Percentiles rank a stretch among this genome's conserved stretches.
phyloP scores from a whole-genome alignment of 2,113 vertebrate genomes.

The Recurvirostra avosetta region DNA sequence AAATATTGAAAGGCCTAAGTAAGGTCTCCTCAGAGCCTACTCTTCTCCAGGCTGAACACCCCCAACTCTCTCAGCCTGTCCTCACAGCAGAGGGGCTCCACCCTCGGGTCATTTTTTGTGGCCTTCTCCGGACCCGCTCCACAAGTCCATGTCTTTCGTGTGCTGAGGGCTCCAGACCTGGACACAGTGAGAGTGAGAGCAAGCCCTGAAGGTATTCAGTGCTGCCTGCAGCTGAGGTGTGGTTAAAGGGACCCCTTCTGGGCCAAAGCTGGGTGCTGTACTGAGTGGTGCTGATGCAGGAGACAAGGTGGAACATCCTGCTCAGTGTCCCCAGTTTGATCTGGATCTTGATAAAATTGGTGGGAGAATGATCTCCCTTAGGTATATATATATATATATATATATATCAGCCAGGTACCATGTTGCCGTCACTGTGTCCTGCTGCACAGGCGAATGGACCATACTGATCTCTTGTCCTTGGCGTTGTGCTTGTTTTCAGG shows the following conservation, averaged over 20 bases:
- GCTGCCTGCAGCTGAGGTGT: neutral
- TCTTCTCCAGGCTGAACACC: neutral
- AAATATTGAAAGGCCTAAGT: neutral
- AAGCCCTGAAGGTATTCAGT: neutral
- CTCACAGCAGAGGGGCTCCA: neutral
- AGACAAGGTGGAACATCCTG: neutral
- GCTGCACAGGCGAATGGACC: neutral
- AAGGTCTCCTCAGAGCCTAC: neutral
- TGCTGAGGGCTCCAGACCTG: neutral
- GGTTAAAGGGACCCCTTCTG: neutral
- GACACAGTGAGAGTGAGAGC: neutral
- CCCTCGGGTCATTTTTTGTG: neutral
- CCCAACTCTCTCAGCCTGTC: neutral
- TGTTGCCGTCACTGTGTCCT: neutral
- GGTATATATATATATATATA: too few relatives aligned
- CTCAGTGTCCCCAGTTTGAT: neutral
- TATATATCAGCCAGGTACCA: neutral
- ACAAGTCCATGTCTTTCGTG: neutral
- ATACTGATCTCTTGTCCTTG: neutral
- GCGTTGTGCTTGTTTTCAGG: neutral
- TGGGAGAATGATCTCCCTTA: neutral
- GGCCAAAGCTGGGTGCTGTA: neutral
- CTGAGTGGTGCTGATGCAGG: neutral
- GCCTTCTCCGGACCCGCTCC: neutral
- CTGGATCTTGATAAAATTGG: neutral